These are phyloP conservation scores for Tragelaphus strepsiceros DNA, from an alignment of 2,113 vertebrate species.

Conservation along the genomic window DNA sequence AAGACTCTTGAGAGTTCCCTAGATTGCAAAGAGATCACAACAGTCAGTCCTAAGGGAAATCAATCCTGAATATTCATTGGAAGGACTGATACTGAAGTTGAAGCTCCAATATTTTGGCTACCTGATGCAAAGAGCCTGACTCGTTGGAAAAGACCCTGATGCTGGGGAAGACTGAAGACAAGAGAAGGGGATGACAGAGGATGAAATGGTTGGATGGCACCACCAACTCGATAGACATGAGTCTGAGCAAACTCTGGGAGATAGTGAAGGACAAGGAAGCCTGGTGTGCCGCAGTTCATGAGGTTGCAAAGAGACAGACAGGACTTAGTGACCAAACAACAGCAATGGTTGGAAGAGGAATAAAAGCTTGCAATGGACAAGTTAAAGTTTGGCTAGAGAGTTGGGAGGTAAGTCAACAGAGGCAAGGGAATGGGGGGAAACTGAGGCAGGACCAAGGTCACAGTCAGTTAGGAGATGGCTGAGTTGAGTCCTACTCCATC, in stretches of 20 bases:
- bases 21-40: not conserved
- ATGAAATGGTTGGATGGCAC: not conserved
- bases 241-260: not conserved
- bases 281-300: not conserved
- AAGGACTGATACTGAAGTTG: not conserved
- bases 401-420: not conserved
- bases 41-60: not conserved
- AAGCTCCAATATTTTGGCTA: not conserved
- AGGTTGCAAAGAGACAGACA: not conserved
- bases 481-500: not conserved
- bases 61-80: not conserved
- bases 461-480: not conserved
- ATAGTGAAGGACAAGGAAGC: not conserved
- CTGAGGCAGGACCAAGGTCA: not conserved
- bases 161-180: not conserved
- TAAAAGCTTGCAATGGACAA: not conserved
- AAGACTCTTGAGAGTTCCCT: not conserved
- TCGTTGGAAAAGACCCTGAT: not conserved
- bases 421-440: not conserved
- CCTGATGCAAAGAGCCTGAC: not conserved
- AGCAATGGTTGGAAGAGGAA: not conserved
- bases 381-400: not conserved
- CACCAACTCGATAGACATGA: not conserved
- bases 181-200: not conserved
- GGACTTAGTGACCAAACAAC: not conserved